These are phyloP conservation scores for Merodon equestris DNA, from an alignment of 2,888 invertebrate genomes.

Conservation along the genomic window DNA sequence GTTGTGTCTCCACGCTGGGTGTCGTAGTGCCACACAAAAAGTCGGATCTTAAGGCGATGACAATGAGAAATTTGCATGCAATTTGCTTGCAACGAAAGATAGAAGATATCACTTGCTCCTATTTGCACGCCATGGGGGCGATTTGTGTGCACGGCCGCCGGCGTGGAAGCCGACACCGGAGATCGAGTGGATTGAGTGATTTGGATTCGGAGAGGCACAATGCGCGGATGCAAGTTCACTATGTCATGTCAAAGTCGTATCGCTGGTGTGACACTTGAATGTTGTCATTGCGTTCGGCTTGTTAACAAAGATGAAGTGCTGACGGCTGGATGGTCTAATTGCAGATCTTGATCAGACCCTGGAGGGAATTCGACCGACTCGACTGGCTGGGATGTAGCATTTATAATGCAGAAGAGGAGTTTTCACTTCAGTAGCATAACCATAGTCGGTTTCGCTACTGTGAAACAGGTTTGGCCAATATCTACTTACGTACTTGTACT, in stretches of 20 bases:
- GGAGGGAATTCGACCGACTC: too few relatives aligned
- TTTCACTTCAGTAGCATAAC: too few relatives aligned
- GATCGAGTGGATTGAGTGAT: constrained; percentile 34
- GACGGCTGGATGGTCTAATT: too few relatives aligned
- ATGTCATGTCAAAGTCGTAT: constrained; percentile 48
- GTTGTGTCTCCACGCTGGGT: constrained; percentile 31
- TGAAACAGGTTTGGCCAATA: too few relatives aligned
- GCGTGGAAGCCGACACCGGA: neutral
- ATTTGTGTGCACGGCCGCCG: neutral
- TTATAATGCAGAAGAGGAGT: too few relatives aligned
- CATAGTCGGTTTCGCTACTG: too few relatives aligned
- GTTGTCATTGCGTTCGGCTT: too few relatives aligned
- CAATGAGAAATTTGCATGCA: constrained; percentile 67
- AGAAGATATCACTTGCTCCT: constrained; percentile 65
- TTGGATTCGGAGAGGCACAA: constrained; percentile 31
- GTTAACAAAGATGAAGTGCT: too few relatives aligned
- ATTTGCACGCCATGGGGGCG: constrained; percentile 36
- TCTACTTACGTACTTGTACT: too few relatives aligned
- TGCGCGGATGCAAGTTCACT: constrained; percentile 41
- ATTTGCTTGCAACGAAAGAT: constrained; percentile 62
- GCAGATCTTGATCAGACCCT: too few relatives aligned
- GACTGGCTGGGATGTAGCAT: too few relatives aligned
- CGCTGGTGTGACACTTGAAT: neutral
- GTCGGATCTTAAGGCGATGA: constrained; percentile 56
- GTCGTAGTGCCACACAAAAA: constrained; percentile 56